These are phyloP conservation scores for Galerucella pusilla DNA, from an alignment of 2,888 invertebrate species.

Conservation along the genomic window DNA sequence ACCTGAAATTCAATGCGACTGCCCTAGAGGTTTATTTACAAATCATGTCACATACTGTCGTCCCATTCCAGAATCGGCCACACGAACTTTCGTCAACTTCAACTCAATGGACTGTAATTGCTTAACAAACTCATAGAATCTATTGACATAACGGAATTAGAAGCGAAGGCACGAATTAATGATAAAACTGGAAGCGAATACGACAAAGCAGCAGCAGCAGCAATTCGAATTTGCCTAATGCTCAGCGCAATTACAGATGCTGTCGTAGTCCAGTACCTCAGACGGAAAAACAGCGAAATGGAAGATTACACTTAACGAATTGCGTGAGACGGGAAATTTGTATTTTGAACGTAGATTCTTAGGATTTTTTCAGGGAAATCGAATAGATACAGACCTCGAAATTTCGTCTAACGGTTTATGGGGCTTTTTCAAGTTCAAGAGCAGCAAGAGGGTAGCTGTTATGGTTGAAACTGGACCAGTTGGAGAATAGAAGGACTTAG, in stretches of 20 bases:
- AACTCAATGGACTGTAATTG: conserved; percentile 44
- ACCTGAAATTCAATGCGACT: background rate
- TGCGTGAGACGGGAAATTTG: background rate
- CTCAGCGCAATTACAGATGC: conserved; percentile 38
- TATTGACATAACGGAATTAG: conserved; percentile 44
- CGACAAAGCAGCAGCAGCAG: conserved; percentile 35
- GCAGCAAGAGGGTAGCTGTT: too few species aligned
- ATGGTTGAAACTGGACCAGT: too few species aligned
- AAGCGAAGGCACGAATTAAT: conserved; percentile 43
- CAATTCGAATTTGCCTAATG: conserved; percentile 45
- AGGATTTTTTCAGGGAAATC: too few species aligned
- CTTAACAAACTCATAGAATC: conserved; percentile 41
- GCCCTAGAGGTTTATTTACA: conserved; percentile 26
- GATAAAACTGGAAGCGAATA: conserved; percentile 43
- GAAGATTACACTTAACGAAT: background rate
- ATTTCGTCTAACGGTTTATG: background rate
- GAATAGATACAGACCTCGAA: too few species aligned
- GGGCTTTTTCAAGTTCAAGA: too few species aligned
- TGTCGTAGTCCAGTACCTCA: conserved; percentile 19
- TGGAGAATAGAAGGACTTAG: too few species aligned
- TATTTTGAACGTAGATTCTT: background rate
- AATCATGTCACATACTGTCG: conserved; percentile 38
- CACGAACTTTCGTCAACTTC: conserved; percentile 43
- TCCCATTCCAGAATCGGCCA: conserved; percentile 26
- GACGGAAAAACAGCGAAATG: background rate